Conservation (phyloP, 1,140 invertebrate genomes). For the Drosophila nasuta region DNA sequence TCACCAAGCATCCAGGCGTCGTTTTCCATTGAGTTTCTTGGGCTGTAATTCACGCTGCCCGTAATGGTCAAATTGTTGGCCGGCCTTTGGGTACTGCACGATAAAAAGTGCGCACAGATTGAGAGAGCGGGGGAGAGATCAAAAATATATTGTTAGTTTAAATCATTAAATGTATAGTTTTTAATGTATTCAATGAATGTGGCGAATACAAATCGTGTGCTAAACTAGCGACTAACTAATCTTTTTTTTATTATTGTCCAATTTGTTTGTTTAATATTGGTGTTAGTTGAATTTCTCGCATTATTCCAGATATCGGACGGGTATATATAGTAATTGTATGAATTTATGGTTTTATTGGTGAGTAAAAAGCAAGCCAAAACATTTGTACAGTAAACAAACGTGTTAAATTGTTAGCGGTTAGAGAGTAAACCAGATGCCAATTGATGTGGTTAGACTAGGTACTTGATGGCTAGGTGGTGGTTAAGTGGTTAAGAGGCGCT, state of each 20-base stretch:
- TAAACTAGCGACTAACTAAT: constrained; percentile 47
- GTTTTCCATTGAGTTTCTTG: constrained; percentile 77
- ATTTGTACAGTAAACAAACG: constrained; percentile 70
- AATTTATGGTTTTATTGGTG: constrained; percentile 9
- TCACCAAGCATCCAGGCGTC: constrained; percentile 81
- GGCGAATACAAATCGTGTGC: constrained; percentile 32
- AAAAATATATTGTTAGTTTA: not conserved
- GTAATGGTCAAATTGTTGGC: constrained; percentile 74
- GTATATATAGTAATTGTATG: constrained; percentile 4
- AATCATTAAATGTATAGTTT: not conserved
- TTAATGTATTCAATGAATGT: constrained; percentile 39
- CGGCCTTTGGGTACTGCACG: constrained; percentile 59
- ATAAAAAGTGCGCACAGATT: not conserved
- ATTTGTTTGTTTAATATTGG: constrained; percentile 28
- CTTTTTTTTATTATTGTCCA: constrained; percentile 31
- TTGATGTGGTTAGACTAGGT: constrained; percentile 17
- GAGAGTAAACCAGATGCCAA: constrained; percentile 14
- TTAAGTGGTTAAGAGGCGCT: constrained; percentile 5
- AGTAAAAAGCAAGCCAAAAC: constrained; percentile 69
- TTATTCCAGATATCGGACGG: constrained; percentile 3
- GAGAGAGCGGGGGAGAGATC: not conserved
- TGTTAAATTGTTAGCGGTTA: constrained; percentile 14
- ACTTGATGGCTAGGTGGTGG: not conserved
- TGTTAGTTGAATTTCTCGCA: constrained; percentile 28
- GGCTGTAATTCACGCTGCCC: constrained; percentile 67